Evolutionary conservation across 1,140 invertebrate genomes (phyloP), one percentile per base, ranked within the genome.

Genomic region (Rhopalosiphum maidis): DNA sequence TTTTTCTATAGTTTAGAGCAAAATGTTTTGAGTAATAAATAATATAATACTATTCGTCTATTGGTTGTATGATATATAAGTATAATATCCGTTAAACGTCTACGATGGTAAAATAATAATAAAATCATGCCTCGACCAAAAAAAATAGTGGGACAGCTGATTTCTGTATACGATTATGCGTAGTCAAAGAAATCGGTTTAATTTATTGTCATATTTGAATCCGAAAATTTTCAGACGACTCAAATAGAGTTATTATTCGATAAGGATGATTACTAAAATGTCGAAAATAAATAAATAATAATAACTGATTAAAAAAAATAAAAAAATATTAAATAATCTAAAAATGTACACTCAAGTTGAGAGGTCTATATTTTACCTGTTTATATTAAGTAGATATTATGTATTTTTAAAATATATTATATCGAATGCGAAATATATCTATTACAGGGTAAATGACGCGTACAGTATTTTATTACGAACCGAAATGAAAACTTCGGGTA

Each of bases 301-400:
- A 77, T n/a, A 68, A 68, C 60, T 4, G 30, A 77, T 15, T 18
- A n/a, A 77, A 11, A 46, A 46, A 18, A 30, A n/a, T n/a, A 68
- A 77, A 77, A 21, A 77, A 18, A 15, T 60, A 23, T 68, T 68
- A 60, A 60, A 60, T 68, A 68, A 68, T 68, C 23, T 77, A n/a
- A n/a, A 77, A n/a, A 11, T 77, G n/a, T n/a, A 77, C 30, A 30
- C 25, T 77, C 60, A 35, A 68, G 60, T 68, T 30, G 30, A 30
- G 60, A 77, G 60, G 60, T 35, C 15, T n/a, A 68, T 68, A n/a
- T 18, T n/a, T 77, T n/a, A 77, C 60, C 60, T 35, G 15, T 77
- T n/a, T 77, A 77, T 35, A 77, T 77, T 77, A 77, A 77, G n/a
- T n/a, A 77, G 60, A 77, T 77, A 77, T 77, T 77, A n/a, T n/a